A percentile compares a stretch with the other conserved stretches of the same genome.
phyloP scores from a whole-genome alignment of 92 coral and sea anemone genomes.

The Metridium senile region DNA sequence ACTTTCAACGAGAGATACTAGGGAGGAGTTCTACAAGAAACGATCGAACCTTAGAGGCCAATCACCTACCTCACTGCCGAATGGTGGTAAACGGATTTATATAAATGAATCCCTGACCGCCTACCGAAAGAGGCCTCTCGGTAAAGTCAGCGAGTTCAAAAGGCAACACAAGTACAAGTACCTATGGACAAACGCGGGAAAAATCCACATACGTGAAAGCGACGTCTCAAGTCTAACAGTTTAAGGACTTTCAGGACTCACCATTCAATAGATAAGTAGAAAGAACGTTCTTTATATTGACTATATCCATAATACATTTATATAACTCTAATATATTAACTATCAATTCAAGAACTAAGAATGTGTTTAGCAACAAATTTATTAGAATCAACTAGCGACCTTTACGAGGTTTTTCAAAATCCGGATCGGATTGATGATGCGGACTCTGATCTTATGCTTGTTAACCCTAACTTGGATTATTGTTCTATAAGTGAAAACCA shows the following conservation, averaged over 20 bases:
- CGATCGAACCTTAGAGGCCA: constrained; percentile 11
- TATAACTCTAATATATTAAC: neutral
- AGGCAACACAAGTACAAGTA: constrained; percentile 10
- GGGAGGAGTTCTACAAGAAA: constrained; percentile 31
- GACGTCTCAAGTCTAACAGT: neutral
- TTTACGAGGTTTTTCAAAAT: constrained; percentile 28
- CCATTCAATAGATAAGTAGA: neutral
- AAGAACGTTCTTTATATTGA: neutral
- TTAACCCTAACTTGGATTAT: constrained; percentile 19
- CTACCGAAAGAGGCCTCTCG: constrained; percentile 30
- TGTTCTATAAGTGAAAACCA: constrained; percentile 7
- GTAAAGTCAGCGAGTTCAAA: constrained; percentile 5
- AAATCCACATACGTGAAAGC: neutral
- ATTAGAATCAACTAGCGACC: neutral
- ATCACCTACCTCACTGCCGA: neutral
- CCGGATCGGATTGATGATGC: constrained; percentile 46
- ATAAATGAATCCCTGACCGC: constrained; percentile 52
- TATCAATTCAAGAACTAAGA: neutral
- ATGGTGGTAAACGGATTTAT: constrained; percentile 1
- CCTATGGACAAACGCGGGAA: constrained; percentile 14
- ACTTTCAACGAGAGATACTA: constrained; percentile 38
- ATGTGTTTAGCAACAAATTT: neutral
- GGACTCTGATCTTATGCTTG: constrained; percentile 41
- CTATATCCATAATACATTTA: no score
- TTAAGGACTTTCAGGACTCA: neutral